Conservation (phyloP, 2,113 vertebrate genomes). For the Sardina pilchardus region DNA sequence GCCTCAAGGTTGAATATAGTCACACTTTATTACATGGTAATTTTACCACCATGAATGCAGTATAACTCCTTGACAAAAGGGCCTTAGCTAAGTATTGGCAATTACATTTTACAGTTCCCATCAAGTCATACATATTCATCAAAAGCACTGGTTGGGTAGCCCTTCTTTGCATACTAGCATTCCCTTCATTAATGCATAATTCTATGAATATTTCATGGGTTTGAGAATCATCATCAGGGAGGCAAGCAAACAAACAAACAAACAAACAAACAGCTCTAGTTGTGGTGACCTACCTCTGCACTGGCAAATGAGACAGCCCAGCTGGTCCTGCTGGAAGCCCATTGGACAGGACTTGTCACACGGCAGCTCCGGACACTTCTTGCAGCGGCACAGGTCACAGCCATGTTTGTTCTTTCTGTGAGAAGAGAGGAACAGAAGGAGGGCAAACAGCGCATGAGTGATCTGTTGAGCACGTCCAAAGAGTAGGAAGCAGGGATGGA, state of each 20-base stretch:
- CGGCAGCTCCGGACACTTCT: slow-evolving; percentile 81
- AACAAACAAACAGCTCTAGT: background rate
- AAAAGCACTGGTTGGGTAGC: background rate
- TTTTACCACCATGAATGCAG: background rate
- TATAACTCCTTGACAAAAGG: background rate
- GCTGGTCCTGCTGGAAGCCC: slow-evolving; percentile 82
- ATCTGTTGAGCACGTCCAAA: too few species aligned
- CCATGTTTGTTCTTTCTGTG: slow-evolving; percentile 91
- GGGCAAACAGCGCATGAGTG: background rate
- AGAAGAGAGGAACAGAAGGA: background rate
- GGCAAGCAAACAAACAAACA: slow-evolving; percentile 15
- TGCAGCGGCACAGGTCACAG: slow-evolving; percentile 88
- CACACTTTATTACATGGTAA: too few species aligned
- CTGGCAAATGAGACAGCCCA: slow-evolving; percentile 82
- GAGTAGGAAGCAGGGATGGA: too few species aligned
- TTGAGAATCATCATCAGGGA: background rate
- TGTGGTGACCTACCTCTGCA: slow-evolving; percentile 77
- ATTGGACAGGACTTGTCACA: slow-evolving; percentile 83
- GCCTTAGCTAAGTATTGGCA: background rate
- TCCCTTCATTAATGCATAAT: background rate
- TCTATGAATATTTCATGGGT: background rate
- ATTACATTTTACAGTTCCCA: background rate
- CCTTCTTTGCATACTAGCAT: background rate
- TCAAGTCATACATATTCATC: slow-evolving; percentile 1
- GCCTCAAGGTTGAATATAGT: background rate